Evolutionary conservation across 2,888 invertebrate genomes (phyloP), one percentile per base, ranked within the genome.

Genomic region (Phania funesta): DNA sequence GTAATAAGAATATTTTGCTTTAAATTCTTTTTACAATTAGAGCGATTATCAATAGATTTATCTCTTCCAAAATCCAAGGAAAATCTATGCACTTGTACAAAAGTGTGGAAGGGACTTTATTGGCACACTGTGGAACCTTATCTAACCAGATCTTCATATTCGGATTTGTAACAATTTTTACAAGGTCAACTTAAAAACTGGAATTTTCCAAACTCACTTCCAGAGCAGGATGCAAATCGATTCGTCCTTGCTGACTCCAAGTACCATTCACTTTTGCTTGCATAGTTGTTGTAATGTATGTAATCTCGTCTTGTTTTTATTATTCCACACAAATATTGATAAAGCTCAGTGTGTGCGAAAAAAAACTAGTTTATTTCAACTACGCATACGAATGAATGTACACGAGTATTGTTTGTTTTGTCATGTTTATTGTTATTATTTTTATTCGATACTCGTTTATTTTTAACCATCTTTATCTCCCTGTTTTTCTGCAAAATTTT

Each of bases 361-460:
- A 70, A 64, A 64, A 74, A 74, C 41, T 35, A 32, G 73, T 73
- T 73, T 18, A 32, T 73, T 58, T 35, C 48, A 60, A 5, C 4
- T 11, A 9, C 20, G 35, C 29, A 8, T 11, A 11, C 11, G n/a
- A n/a, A n/a, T n/a, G n/a, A n/a, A n/a, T n/a, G n/a, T n/a, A n/a
- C n/a, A 22, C 13, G 11, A 35, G 20, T 38, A 22, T 50, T 48
- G 48, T 60, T 71, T 71, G 48, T 20, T 60, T 71, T 60, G 26
- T 71, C 38, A 11, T 48, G 35, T 71, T 60, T 50, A 71, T 60
- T 71, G 20, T 71, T 50, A 71, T 60, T 60, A 18, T 48, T 48
- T 60, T 38, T 56, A 50, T 38, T 48, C 35, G 24, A 70, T 26
- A 41, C 60, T 24, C 48, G 48, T 71, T 46, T 56, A 13, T 38